Base-by-base conservation (phyloP, 2,113 vertebrate genomes). In the Lepisosteus osseus region DNA sequence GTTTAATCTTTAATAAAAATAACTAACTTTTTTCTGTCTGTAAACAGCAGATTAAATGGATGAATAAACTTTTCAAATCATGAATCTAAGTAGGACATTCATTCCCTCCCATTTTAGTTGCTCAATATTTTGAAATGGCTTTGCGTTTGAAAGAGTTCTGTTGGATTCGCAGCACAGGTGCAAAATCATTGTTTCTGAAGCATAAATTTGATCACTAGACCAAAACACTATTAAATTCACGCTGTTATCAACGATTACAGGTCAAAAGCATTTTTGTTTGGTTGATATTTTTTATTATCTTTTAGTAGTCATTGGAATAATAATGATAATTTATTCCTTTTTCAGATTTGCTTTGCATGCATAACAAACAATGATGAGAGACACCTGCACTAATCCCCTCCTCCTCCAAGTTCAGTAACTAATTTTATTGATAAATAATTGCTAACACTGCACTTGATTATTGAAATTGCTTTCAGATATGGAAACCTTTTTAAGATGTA, bases 391-490 rank as follows among this genome's bases (percentile, higher is more conserved):
- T 91, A 87, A 89, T 89, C 89, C 87, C 89, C 94, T 93, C 94
- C 93, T 90, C 94, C 92, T 93, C 89, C 79, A 92, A 95, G 93
- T 95, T 95, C 90, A 94, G 91, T 87, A 91, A 95, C 93, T 95
- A 94, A 96, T 96, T 95, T 93, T 95, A 96, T 96, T 95, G 91
- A 95, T 95, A 94, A 96, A 95, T 96, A 95, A 97, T 96, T 93
- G 94, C 91, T 94, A 92, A 89, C 91, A 92, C 92, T 90, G 94
- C 92, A 91, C 91, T 93, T 90, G 93, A 93, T 95, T 95, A 95
- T 96, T 92, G 87, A 93, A 95, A 95, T 93, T 91, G 93, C 86
- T 93, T 92, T 92, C 94, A 95, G 94, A 95, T 95, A 96, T 91
- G 91, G 92, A 93, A 94, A 84, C 93, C 92, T 94, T 94, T 93